phyloP scores from a whole-genome alignment of 2,113 vertebrate species.

The Syrmaticus mikado region DNA sequence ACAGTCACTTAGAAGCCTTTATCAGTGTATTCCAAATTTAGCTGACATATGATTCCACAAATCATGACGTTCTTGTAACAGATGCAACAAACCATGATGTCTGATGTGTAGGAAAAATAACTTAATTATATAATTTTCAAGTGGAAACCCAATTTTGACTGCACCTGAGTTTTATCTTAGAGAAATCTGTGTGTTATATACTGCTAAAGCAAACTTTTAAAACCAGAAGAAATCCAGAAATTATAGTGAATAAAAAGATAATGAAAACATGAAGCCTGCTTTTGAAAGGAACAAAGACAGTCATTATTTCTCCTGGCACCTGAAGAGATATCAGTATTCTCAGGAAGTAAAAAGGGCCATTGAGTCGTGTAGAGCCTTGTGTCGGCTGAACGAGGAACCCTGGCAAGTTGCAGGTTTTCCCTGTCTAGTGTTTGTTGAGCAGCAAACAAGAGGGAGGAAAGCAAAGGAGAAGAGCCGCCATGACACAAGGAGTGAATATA shows the following conservation, averaged over 20 bases:
- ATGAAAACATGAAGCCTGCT: background rate
- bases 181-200: background rate
- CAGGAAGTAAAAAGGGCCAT: background rate
- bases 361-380: background rate
- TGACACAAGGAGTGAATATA: background rate
- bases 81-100: background rate
- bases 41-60: background rate
- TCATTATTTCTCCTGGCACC: background rate
- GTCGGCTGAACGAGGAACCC: background rate
- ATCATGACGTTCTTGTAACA: background rate
- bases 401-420: background rate
- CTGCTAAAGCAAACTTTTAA: background rate
- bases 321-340: background rate
- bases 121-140: background rate
- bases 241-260: background rate
- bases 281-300: background rate
- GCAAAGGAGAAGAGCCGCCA: background rate
- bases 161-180: background rate
- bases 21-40: background rate
- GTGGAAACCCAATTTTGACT: background rate
- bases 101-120: background rate
- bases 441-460: background rate
- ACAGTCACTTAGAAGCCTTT: background rate
- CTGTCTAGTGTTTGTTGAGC: background rate
- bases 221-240: background rate